Evolutionary conservation across 2,113 vertebrate genomes (phyloP).

Genomic region (Caracal caracal): DNA sequence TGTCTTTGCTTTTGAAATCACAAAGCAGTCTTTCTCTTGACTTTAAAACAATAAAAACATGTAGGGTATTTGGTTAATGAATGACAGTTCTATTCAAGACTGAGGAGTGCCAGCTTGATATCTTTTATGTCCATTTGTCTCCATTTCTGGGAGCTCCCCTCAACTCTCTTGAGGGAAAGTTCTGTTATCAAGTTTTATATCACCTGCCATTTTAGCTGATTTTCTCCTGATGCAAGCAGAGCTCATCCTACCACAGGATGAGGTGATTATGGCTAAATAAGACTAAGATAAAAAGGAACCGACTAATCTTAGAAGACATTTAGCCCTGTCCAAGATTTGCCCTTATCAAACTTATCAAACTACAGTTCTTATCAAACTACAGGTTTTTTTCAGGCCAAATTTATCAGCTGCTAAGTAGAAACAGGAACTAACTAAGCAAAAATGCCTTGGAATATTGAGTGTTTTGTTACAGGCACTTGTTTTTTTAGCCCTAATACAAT

Average conservation of each 20-base stretch:
- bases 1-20: slow-evolving; percentile 26
- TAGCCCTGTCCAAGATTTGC: not conserved
- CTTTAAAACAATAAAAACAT: slow-evolving; percentile 1
- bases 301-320: not conserved
- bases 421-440: not conserved
- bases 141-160: not conserved
- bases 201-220: not conserved
- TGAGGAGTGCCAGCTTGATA: not conserved
- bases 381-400: not conserved
- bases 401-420: not conserved
- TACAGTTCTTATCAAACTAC: not conserved
- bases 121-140: not conserved
- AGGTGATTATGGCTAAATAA: not conserved
- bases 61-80: not conserved
- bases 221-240: not conserved
- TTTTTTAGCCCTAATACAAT: not conserved
- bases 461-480: not conserved
- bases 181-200: not conserved
- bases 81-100: not conserved
- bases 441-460: not conserved
- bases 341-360: not conserved
- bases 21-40: not conserved
- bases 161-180: not conserved
- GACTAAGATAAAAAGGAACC: not conserved
- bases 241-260: not conserved